phyloP scores from a whole-genome alignment of 2,113 vertebrate genomes.

The Cisticola juncidis region DNA sequence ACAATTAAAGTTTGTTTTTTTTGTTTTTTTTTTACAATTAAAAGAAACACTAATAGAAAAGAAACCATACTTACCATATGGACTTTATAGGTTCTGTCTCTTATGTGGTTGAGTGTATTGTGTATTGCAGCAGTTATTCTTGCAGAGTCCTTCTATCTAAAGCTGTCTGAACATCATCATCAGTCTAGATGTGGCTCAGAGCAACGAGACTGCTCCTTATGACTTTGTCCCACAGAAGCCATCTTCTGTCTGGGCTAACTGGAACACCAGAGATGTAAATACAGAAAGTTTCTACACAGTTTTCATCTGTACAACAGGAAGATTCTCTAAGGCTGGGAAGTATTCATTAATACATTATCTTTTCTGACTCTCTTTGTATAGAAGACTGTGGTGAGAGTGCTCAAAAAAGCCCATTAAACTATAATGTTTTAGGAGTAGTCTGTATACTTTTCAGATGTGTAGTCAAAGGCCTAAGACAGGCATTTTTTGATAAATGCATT shows the following conservation, averaged over 20 bases:
- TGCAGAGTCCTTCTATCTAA: neutral
- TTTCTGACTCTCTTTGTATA: neutral
- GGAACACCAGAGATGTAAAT: neutral
- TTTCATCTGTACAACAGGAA: neutral
- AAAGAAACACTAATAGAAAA: neutral
- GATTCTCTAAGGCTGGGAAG: neutral
- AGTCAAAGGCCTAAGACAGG: neutral
- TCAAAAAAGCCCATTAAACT: neutral
- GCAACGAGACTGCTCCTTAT: fast-evolving
- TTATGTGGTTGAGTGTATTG: neutral
- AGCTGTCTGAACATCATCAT: neutral
- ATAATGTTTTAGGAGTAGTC: neutral
- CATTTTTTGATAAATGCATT: neutral
- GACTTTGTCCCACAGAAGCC: neutral
- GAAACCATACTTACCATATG: neutral
- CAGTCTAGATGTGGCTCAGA: neutral
- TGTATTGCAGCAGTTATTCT: neutral
- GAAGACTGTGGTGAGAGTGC: neutral
- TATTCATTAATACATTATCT: neutral
- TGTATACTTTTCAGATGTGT: neutral
- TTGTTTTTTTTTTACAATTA: neutral
- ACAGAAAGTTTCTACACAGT: neutral
- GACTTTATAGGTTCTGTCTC: neutral
- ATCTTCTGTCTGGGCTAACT: neutral
- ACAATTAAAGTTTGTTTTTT: neutral